Conservation (phyloP, 2,113 vertebrate species). For the Rhinoderma darwinii region DNA sequence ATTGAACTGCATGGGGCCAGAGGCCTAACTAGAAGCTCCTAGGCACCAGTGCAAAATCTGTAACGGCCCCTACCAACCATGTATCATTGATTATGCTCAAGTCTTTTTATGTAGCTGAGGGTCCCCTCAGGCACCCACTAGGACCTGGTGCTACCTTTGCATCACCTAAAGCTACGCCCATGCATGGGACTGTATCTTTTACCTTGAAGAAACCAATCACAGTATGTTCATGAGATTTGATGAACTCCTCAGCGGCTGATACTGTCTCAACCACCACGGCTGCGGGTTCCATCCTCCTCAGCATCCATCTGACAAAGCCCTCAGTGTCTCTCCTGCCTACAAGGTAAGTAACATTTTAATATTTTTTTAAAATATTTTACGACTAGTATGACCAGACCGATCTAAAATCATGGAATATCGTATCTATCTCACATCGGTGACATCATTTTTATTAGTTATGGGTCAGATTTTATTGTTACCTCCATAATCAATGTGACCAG, state of each 20-base stretch:
- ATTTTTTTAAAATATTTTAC: too few relatives aligned
- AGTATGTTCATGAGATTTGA: slow-evolving; percentile 68
- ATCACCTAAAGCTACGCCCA: too few relatives aligned
- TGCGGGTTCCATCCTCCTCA: slow-evolving; percentile 71
- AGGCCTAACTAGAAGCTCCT: background rate
- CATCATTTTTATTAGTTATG: too few relatives aligned
- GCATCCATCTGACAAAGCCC: slow-evolving; percentile 83
- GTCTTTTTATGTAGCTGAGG: background rate
- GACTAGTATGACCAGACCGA: too few relatives aligned
- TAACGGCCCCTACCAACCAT: background rate
- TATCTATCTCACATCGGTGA: background rate
- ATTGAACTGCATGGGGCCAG: background rate
- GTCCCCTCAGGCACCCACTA: background rate
- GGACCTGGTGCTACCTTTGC: background rate
- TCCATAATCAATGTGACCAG: slow-evolving; percentile 74
- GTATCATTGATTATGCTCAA: too few relatives aligned
- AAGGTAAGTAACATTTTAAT: too few relatives aligned
- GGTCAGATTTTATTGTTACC: slow-evolving; percentile 68
- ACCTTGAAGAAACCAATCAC: slow-evolving; percentile 90
- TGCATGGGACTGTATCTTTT: background rate
- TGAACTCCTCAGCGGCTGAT: slow-evolving; percentile 62
- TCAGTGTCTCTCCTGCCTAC: slow-evolving; percentile 73
- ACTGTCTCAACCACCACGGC: slow-evolving; percentile 68
- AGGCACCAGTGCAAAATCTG: background rate
- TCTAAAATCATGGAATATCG: too few relatives aligned